phyloP scores from a whole-genome alignment of 2,888 invertebrate genomes.

The Calameuta pallipes region DNA sequence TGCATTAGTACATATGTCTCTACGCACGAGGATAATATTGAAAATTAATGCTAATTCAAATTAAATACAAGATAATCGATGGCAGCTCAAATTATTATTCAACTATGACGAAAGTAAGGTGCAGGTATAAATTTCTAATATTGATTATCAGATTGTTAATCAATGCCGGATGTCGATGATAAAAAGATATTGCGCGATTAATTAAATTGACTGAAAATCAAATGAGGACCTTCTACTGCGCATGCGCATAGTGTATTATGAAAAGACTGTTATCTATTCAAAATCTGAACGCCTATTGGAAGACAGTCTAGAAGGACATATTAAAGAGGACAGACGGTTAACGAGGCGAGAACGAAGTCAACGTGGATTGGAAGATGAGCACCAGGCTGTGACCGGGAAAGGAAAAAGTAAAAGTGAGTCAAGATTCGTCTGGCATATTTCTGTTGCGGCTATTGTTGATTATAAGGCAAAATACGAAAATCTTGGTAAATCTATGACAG shows the following conservation, averaged over 20 bases:
- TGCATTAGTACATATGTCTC: not conserved
- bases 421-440: not conserved
- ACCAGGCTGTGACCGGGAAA: not conserved
- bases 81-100: not conserved
- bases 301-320: not conserved
- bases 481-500: not conserved
- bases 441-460: not conserved
- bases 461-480: not conserved
- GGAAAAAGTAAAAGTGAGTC: not conserved
- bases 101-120: not conserved
- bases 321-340: not conserved
- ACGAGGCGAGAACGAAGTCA: not conserved
- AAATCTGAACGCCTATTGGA: not conserved
- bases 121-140: not conserved
- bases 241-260: not conserved
- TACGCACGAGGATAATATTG: not conserved
- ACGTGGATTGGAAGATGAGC: not conserved
- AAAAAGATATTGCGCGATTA: not conserved
- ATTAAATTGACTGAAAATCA: not conserved
- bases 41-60: not conserved
- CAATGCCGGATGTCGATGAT: not conserved
- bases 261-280: not conserved
- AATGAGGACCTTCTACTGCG: not conserved
- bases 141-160: not conserved
- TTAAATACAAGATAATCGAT: not conserved